Evolutionary conservation across 2,797 vertebrate species (phyloP), one percentile per base, ranked within the genome.

Genomic region (Phalanger gymnotis): DNA sequence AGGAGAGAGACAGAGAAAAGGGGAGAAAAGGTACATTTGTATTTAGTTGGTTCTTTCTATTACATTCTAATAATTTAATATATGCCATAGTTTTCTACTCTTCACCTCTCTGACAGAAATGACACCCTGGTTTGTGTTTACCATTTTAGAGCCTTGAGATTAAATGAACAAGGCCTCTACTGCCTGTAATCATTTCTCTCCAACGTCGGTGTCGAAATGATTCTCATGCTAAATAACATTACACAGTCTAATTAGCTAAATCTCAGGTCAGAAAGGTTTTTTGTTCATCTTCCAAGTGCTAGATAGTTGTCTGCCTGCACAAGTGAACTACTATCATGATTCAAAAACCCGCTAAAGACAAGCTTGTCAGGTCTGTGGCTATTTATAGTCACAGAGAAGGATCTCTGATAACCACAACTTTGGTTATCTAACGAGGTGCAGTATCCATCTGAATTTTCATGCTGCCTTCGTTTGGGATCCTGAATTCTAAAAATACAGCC

Each of bases 221-320:
- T 28, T 53, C 54, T 58, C 40, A 92, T 91, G 90, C 66, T 95
- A 66, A 66, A 89, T 93, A 94, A 93, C 30, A 90, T 54, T 94
- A 61, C 94, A 91, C 90, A 94, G 81, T 91, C 96, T 52, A 92
- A 95, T 92, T 89, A 95, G 92, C 40, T 89, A 95, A 94, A 19
- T 87, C 61, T 90, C 40, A 93, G 51, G 54, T 27, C 1, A 7
- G 6, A 93, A 55, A 53, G 34, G 28, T 53, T 96, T 95, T 55
- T 93, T 96, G 95, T 92, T 96, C 40, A 92, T 95, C 52, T 93
- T 94, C 73, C 55, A 96, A 95, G 90, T 90, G 90, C 28, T 54
- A 87, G 22, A 87, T 87, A 96, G 51, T 93, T 90, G 58, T 93
- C 91, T 96, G 91, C 54, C 91, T 95, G 9, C 66, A 30, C 56